Percentiles rank a stretch among this genome's conserved stretches.
Evolutionary conservation across 2,113 vertebrate species (phyloP).

Genomic region (Corvus hawaiiensis): DNA sequence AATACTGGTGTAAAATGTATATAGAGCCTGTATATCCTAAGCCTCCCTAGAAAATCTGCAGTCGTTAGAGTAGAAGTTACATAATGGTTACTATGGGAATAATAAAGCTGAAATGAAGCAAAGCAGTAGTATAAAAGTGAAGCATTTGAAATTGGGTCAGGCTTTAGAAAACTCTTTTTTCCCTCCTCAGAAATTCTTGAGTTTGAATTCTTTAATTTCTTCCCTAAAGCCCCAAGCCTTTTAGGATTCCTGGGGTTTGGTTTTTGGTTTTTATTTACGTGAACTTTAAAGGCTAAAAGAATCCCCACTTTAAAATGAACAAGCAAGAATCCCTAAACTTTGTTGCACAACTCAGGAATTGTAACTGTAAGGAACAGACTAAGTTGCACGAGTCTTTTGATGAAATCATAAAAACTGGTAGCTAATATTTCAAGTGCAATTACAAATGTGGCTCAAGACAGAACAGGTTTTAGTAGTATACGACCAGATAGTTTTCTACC

Average conservation of each 20-base stretch:
- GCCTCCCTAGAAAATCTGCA: not conserved
- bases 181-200: not conserved
- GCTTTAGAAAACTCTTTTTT: not conserved
- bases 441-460: not conserved
- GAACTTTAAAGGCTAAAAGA: not conserved
- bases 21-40: not conserved
- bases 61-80: not conserved
- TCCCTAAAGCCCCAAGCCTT: not conserved
- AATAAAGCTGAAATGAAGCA: not conserved
- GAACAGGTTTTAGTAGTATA: not conserved
- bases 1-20: not conserved
- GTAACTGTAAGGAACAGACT: not conserved
- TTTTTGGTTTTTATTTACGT: not conserved
- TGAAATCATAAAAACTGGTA: not conserved
- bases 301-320: not conserved
- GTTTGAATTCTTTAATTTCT: not conserved
- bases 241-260: not conserved
- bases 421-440: not conserved
- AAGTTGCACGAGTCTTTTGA: not conserved
- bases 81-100: not conserved
- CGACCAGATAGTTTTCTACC: not conserved
- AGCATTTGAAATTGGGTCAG: conserved; percentile 1
- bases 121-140: not conserved
- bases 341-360: not conserved
- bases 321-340: not conserved